Conservation (phyloP, 2,797 vertebrate genomes). For the Urocyon cinereoargenteus region DNA sequence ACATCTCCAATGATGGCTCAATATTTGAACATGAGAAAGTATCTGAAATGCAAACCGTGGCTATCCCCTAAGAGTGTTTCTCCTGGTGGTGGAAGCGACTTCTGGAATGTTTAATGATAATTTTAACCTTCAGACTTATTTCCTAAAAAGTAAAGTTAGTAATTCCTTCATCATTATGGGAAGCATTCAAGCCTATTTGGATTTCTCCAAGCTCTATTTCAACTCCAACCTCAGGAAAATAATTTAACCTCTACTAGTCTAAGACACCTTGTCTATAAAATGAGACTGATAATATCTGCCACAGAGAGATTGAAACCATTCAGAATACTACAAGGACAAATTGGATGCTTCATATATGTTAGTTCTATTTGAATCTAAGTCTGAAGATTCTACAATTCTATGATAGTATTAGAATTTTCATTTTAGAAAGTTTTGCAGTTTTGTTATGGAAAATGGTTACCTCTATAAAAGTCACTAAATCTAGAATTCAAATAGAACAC, state of each 20-base stretch:
- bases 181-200: not conserved
- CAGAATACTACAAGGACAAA: not conserved
- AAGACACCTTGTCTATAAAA: not conserved
- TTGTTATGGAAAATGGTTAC: not conserved
- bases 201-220: not conserved
- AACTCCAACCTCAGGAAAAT: not conserved
- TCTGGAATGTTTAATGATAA: not conserved
- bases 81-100: not conserved
- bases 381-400: not conserved
- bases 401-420: not conserved
- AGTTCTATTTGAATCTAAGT: constrained; percentile 2
- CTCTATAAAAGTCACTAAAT: constrained; percentile 52
- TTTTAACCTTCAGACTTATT: not conserved
- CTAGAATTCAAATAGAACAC: constrained; percentile 37
- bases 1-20: not conserved
- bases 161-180: not conserved
- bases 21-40: constrained; percentile 6
- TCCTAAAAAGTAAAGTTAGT: not conserved
- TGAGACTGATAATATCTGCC: no score
- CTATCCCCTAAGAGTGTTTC: not conserved
- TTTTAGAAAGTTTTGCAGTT: constrained; percentile 58
- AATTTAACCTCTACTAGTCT: not conserved
- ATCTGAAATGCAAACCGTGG: not conserved
- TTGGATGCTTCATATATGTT: not conserved
- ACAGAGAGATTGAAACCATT: not conserved